A percentile compares a stretch with the other conserved stretches of the same genome.
These are phyloP conservation scores for Octopus bimaculoides DNA, from an alignment of 1,140 invertebrate species.

Conservation along the genomic window DNA sequence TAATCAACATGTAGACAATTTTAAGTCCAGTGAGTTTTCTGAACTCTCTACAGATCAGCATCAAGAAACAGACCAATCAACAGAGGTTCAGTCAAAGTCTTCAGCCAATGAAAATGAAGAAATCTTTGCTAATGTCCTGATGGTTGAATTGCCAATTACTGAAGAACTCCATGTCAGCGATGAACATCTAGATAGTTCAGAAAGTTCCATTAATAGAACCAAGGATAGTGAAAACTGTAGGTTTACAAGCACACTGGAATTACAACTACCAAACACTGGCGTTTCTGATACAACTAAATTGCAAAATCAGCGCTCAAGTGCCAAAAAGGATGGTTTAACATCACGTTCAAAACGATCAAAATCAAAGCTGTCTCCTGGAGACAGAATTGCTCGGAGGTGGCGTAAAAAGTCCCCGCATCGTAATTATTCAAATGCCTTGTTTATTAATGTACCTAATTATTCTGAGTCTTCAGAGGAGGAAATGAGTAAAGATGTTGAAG, in stretches of 20 bases:
- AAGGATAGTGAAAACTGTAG: background rate
- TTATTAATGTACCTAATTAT: background rate
- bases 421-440: conserved; percentile 1
- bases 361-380: background rate
- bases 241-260: background rate
- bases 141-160: background rate
- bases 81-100: background rate
- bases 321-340: background rate
- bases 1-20: background rate
- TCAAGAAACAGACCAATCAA: background rate
- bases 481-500: background rate
- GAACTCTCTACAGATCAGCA: background rate
- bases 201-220: background rate
- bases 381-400: background rate
- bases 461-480: background rate
- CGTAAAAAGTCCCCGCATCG: background rate
- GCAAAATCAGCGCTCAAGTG: background rate
- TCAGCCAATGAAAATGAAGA: conserved; percentile 1
- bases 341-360: background rate
- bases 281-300: background rate
- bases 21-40: no score
- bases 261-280: background rate
- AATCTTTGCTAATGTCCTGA: conserved; percentile 11
- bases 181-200: background rate
- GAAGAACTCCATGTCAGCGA: background rate